Evolutionary conservation across 2,113 vertebrate genomes (phyloP), one percentile per base, ranked within the genome.

Genomic region (Orcinus orca): DNA sequence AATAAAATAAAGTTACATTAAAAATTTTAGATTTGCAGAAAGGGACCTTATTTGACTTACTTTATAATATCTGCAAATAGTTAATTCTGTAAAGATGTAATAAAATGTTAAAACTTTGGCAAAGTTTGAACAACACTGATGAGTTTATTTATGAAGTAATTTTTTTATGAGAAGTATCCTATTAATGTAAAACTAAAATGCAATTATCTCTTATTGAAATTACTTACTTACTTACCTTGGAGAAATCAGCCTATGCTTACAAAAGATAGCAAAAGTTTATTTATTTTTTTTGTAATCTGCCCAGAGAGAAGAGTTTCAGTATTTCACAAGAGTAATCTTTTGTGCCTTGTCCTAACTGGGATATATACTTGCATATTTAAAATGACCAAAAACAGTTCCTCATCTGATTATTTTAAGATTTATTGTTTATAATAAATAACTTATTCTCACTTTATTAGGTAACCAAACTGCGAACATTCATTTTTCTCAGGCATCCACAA

Each of bases 31-130:
- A 23, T 68, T 20, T 93, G 53, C 31, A 65, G 15, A 74, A 68
- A 87, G 10, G 29, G 38, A 94, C 33, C 20, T 81, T 36, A 71
- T 95, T 81, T 76, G 41, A 62, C 6, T 89, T 91, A 60, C 13
- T 96, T 82, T 82, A 53, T 79, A 87, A 90, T n/a, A 86, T 13
- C 3, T 77, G 44, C n/a, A 94, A 94, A 83, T 23, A 84, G 17
- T 63, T 60, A 80, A 18, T 5, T 80, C 60, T 85, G 76, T 81
- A 60, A 95, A 76, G 12, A 91, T 26, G 14, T 74, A 82, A 82
- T n/a, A 76, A 81, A 81, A 88, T 58, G n/a, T 67, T 80, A 88
- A 88, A 67, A 71, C 77, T 73, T 3, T 71, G 21, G 38, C 87
- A 93, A 86, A 63, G n/a, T n/a, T 50, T 96, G 10, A n/a, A 92